phyloP scores from a whole-genome alignment of 1,140 invertebrate species.

The Trypoxylus dichotomus region DNA sequence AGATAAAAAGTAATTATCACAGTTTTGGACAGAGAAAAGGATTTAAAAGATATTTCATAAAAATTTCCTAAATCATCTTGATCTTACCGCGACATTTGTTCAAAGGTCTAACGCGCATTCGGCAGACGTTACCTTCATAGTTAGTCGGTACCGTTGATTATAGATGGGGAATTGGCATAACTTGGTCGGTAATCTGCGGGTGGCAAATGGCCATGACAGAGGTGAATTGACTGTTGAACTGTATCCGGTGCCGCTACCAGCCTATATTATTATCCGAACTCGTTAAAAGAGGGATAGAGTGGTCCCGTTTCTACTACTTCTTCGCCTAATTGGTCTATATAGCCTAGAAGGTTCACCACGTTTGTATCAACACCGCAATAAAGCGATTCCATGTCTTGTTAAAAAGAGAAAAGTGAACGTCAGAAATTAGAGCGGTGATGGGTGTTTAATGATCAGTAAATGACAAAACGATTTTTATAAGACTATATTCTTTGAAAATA shows the following conservation, averaged over 20 bases:
- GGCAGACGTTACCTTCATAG: constrained; percentile 6
- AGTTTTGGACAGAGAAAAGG: no score
- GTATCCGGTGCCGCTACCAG: constrained; percentile 34
- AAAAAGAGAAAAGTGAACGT: background rate
- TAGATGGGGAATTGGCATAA: constrained; percentile 40
- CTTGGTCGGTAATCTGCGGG: constrained; percentile 40
- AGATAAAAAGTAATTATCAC: no score
- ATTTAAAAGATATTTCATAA: background rate
- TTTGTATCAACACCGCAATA: background rate
- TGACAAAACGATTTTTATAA: background rate
- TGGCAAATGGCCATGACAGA: constrained; percentile 41
- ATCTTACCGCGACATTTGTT: background rate
- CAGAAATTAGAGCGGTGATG: background rate
- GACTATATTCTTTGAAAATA: no score
- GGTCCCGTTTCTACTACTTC: constrained; percentile 19
- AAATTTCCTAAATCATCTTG: background rate
- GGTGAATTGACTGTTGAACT: constrained; percentile 31
- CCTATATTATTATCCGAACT: constrained; percentile 34
- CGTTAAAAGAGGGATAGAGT: constrained; percentile 28
- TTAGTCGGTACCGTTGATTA: constrained; percentile 31
- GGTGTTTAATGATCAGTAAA: background rate
- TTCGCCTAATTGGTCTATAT: constrained; percentile 31
- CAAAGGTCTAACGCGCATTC: background rate
- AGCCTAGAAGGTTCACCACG: background rate
- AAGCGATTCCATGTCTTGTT: constrained; percentile 1